Percentiles rank a stretch among this genome's conserved stretches.
These are phyloP conservation scores for Acrobasis consociella DNA, from an alignment of 2,888 invertebrate species.

Conservation along the genomic window DNA sequence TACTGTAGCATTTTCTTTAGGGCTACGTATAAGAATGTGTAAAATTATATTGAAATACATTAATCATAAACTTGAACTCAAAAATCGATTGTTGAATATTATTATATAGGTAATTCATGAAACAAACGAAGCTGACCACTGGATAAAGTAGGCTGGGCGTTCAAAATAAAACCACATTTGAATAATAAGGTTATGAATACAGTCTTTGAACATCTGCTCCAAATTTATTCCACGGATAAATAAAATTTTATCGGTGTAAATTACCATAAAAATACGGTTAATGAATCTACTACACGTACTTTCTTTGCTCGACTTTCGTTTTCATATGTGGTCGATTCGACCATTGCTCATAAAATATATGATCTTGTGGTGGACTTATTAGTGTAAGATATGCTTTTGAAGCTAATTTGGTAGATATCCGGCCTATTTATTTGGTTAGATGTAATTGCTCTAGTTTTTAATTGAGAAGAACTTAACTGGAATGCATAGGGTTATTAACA, in stretches of 20 bases:
- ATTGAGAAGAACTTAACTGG: not conserved
- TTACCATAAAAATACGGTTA: conserved; percentile 50
- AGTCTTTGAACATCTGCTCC: conserved; percentile 25
- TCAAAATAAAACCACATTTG: not conserved
- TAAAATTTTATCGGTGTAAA: conserved; percentile 35
- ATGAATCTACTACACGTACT: conserved; percentile 49
- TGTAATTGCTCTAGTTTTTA: not conserved
- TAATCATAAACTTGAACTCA: too few relatives aligned
- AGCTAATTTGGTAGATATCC: not conserved
- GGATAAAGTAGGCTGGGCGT: too few relatives aligned
- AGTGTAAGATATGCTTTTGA: not conserved
- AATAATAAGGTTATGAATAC: not conserved
- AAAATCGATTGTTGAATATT: too few relatives aligned
- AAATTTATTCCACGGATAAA: conserved; percentile 25
- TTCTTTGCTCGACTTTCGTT: conserved; percentile 57
- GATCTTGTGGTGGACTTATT: not conserved
- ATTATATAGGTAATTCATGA: too few relatives aligned
- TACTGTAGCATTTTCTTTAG: too few relatives aligned
- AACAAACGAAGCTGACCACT: too few relatives aligned
- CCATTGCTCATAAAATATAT: conserved; percentile 28
- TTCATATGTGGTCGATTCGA: conserved; percentile 51
- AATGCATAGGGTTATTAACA: too few relatives aligned
- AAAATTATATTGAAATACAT: too few relatives aligned
- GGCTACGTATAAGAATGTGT: too few relatives aligned
- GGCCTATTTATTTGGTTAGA: not conserved